Conservation (phyloP, 2,797 vertebrate species). For the Xerus rutilus region DNA sequence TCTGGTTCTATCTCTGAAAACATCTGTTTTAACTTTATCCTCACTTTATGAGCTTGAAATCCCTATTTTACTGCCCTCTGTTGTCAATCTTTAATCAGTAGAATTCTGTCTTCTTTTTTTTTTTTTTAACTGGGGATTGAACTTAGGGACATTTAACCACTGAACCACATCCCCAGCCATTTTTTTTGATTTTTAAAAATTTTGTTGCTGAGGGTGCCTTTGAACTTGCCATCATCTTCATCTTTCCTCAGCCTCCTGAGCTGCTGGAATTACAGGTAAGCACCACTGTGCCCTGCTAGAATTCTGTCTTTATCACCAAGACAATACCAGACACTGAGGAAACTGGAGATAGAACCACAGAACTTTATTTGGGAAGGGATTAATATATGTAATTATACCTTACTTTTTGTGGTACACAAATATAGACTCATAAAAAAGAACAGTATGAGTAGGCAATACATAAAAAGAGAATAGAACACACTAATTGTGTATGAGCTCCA, state of each 20-base stretch:
- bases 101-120: background rate
- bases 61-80: background rate
- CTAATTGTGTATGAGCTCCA: background rate
- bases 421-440: background rate
- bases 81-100: constrained; percentile 15
- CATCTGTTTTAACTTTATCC: background rate
- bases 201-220: no score
- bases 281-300: background rate
- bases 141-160: no score
- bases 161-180: no score
- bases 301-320: background rate
- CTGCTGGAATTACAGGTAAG: no score
- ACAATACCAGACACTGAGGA: background rate
- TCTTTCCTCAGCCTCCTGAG: no score
- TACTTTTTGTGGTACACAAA: background rate
- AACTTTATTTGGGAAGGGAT: background rate
- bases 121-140: no score
- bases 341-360: background rate
- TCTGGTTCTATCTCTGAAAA: background rate
- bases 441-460: background rate
- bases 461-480: background rate
- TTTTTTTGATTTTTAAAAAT: no score
- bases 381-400: background rate
- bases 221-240: no score
- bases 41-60: constrained; percentile 27